These are phyloP conservation scores for Bovichtus variegatus DNA, from an alignment of 2,797 vertebrate species.

Conservation along the genomic window DNA sequence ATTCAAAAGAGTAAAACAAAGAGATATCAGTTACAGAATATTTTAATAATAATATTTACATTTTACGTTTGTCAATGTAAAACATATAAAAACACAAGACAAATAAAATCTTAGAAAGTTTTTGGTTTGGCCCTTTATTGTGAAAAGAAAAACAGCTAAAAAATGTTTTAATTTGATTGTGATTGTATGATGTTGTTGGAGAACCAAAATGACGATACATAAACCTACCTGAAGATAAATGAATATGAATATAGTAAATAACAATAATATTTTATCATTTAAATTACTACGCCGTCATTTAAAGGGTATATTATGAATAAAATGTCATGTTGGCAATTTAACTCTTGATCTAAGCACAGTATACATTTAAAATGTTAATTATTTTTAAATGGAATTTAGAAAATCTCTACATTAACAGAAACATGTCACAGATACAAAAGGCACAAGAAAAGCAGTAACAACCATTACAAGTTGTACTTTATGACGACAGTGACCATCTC, in stretches of 20 bases:
- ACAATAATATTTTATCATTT: background rate
- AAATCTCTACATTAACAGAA: background rate
- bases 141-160: background rate
- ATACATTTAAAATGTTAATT: background rate
- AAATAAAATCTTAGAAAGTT: background rate
- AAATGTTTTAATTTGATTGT: background rate
- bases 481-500: background rate
- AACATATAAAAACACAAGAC: background rate
- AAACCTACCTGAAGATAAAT: no score
- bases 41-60: background rate
- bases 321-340: background rate
- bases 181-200: background rate
- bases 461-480: background rate
- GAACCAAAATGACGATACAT: background rate
- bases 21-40: background rate
- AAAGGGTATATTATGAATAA: background rate
- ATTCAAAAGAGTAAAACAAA: background rate
- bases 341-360: background rate
- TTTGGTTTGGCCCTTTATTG: background rate
- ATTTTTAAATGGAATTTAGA: background rate
- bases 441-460: slow-evolving; percentile 10
- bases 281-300: background rate
- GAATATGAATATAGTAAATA: background rate
- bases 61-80: background rate
- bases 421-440: background rate